phyloP scores from a whole-genome alignment of 1,140 invertebrate species.

The Berghia stephanieae region DNA sequence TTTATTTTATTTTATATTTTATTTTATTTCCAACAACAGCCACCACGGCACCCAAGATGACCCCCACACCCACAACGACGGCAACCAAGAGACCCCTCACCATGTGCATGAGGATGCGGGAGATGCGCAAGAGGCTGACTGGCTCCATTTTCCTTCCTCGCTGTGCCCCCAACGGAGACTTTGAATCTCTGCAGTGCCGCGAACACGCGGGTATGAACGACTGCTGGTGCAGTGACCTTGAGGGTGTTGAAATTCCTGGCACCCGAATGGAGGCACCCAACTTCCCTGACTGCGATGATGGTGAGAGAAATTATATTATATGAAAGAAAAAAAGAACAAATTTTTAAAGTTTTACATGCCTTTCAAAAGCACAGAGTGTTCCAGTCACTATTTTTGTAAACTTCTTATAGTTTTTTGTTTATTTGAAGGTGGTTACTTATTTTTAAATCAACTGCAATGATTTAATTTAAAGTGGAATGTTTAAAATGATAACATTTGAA shows the following conservation, averaged over 20 bases:
- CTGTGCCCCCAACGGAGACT: constrained; percentile 49
- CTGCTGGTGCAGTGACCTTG: constrained; percentile 56
- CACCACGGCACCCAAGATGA: background rate
- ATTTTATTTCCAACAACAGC: no score
- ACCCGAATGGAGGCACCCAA: constrained; percentile 40
- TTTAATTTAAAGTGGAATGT: no score
- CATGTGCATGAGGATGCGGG: constrained; percentile 42
- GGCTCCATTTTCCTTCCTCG: constrained; percentile 39
- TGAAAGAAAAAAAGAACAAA: background rate
- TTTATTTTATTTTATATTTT: no score
- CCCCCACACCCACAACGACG: constrained; percentile 22
- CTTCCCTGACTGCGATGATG: constrained; percentile 51
- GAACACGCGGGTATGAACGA: constrained; percentile 26
- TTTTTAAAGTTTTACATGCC: no score
- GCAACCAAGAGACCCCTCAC: constrained; percentile 40
- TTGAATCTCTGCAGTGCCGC: constrained; percentile 50
- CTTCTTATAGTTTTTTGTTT: background rate
- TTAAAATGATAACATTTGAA: no score
- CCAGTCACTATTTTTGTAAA: no score
- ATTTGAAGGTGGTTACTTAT: background rate
- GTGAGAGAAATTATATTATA: constrained; percentile 34
- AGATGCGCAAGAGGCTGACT: constrained; percentile 36
- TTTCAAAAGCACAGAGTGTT: no score
- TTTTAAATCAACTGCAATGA: background rate
- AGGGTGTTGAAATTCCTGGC: constrained; percentile 46